These are phyloP conservation scores for Notothenia rossii DNA, from an alignment of 2,113 vertebrate genomes.

Conservation along the genomic window DNA sequence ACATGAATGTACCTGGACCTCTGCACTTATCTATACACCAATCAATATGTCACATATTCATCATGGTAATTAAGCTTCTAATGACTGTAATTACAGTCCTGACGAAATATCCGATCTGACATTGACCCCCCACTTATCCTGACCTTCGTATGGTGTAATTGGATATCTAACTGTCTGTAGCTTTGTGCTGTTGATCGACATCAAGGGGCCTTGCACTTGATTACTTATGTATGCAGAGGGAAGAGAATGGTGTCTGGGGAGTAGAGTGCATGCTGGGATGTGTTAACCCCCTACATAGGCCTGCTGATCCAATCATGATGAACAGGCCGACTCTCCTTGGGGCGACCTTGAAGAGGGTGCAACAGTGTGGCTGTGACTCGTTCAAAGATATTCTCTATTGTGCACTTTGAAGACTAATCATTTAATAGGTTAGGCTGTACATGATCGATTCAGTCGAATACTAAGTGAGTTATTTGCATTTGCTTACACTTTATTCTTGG, in stretches of 20 bases:
- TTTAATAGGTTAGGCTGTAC: slow-evolving; percentile 9
- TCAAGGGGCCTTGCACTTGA: slow-evolving; percentile 62
- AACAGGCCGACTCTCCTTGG: slow-evolving; percentile 62
- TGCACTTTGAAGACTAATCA: slow-evolving; percentile 29
- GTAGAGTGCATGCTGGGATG: slow-evolving; percentile 68
- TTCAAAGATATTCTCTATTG: slow-evolving; percentile 23
- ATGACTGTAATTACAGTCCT: slow-evolving; percentile 49
- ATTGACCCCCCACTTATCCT: slow-evolving; percentile 49
- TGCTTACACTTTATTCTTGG: slow-evolving; percentile 3
- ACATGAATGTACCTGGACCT: slow-evolving; percentile 13
- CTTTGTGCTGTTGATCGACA: slow-evolving; percentile 61
- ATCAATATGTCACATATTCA: slow-evolving; percentile 51
- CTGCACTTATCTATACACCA: slow-evolving; percentile 14
- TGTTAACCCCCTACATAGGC: slow-evolving; percentile 71
- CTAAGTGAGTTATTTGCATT: slow-evolving; percentile 30
- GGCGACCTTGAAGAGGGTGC: slow-evolving; percentile 51
- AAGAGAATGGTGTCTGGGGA: slow-evolving; percentile 66
- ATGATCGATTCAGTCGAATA: slow-evolving; percentile 36
- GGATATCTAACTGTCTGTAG: slow-evolving; percentile 42
- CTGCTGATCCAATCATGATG: slow-evolving; percentile 69
- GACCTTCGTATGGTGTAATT: slow-evolving; percentile 69
- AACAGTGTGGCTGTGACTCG: slow-evolving; percentile 27
- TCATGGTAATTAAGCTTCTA: slow-evolving; percentile 39
- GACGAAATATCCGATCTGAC: slow-evolving; percentile 52
- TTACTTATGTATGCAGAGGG: slow-evolving; percentile 75